Conservation (phyloP, 2,888 invertebrate species). For the Ornithoptera priamus region DNA sequence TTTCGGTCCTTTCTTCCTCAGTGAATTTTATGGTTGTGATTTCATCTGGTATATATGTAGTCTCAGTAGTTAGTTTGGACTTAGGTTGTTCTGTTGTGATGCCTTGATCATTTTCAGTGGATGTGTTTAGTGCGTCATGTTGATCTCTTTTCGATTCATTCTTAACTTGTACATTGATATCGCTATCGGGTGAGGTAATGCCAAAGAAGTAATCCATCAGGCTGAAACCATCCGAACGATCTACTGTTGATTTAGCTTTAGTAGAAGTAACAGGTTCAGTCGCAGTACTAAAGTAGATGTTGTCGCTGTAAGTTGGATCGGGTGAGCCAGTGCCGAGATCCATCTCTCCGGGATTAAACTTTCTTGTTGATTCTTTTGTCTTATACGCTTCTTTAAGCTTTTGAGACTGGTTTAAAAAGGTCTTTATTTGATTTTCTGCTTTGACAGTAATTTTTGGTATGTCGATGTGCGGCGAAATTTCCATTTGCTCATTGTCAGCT, state of each 20-base stretch:
- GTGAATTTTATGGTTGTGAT: constrained; percentile 51
- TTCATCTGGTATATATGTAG: constrained; percentile 67
- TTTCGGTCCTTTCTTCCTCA: constrained; percentile 34
- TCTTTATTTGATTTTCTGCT: constrained; percentile 34
- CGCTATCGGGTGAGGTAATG: constrained; percentile 52
- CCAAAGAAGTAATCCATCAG: constrained; percentile 73
- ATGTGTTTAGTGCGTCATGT: constrained; percentile 27
- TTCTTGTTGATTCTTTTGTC: constrained; percentile 35
- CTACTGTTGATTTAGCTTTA: constrained; percentile 44
- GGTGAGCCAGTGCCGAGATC: constrained; percentile 68
- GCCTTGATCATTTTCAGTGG: constrained; percentile 32
- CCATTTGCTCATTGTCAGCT: constrained; percentile 44
- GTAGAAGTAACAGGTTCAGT: constrained; percentile 50
- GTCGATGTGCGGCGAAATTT: constrained; percentile 49
- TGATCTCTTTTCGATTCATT: constrained; percentile 37
- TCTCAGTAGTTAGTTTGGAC: constrained; percentile 60
- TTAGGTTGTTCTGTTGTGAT: constrained; percentile 51
- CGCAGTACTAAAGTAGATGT: constrained; percentile 49
- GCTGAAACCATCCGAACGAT: constrained; percentile 59
- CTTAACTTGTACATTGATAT: constrained; percentile 32
- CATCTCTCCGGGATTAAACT: constrained; percentile 56
- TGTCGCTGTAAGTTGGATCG: constrained; percentile 59
- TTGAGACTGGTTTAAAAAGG: constrained; percentile 28
- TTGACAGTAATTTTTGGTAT: constrained; percentile 51
- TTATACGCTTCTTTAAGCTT: constrained; percentile 35